These are phyloP conservation scores for Bimastos eiseni DNA, from an alignment of 2,888 invertebrate species.

Conservation along the genomic window DNA sequence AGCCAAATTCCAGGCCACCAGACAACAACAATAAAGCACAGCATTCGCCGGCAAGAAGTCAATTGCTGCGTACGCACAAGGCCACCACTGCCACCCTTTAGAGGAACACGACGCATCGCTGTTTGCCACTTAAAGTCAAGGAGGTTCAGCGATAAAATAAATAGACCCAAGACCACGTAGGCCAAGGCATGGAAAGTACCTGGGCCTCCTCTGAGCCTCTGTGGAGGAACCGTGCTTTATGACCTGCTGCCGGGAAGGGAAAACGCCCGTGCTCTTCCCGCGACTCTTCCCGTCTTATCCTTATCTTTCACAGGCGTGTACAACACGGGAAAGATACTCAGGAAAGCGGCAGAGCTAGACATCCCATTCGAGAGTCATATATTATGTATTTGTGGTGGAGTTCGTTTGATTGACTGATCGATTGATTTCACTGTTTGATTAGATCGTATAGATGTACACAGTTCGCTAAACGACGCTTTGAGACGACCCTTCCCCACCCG, in stretches of 20 bases:
- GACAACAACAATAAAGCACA: not conserved
- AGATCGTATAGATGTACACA: not conserved
- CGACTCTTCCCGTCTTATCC: not conserved
- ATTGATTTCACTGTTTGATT: not conserved
- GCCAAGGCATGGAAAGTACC: not conserved
- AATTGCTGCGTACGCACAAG: not conserved
- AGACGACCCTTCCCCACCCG: not conserved
- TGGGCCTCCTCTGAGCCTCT: not conserved
- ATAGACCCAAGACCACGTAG: not conserved
- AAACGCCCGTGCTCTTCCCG: not conserved
- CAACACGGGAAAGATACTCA: not conserved
- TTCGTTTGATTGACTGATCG: not conserved
- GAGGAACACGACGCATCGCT: not conserved
- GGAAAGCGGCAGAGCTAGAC: not conserved
- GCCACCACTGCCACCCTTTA: not conserved
- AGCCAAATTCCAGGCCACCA: not conserved
- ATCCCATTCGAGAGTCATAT: not conserved
- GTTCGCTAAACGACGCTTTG: not conserved
- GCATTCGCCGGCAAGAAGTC: not conserved
- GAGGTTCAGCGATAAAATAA: not conserved
- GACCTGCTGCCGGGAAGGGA: not conserved
- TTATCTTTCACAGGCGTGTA: not conserved
- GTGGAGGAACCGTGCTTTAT: not conserved
- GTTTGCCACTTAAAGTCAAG: not conserved
- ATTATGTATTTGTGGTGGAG: not conserved